Base-by-base conservation (phyloP, 2,113 vertebrate species). In the Chitala chitala region DNA sequence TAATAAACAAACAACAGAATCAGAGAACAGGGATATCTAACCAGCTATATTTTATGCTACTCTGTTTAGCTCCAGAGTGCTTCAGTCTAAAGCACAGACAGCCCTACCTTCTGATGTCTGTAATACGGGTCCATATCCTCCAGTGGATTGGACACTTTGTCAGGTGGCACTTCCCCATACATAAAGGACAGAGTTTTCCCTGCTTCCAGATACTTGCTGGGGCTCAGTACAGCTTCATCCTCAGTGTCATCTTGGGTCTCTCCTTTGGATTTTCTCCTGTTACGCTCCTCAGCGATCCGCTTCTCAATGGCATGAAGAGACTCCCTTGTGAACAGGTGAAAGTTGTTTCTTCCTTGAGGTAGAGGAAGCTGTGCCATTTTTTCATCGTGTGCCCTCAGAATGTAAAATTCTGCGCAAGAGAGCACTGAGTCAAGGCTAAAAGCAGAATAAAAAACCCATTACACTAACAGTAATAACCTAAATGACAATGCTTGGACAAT, bases 311-410 rank as follows among this genome's bases (percentile, higher is more conserved):
- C 93, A 87, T 92, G 92, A 85, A 99, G 91, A 75, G 96, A 99
- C 87, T 98, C 94, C 82, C 93, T 94, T 83, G 89, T 89, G 89
- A 98, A 98, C 87, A 89, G 94, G 82, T 83, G 90, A 93, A 99
- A 97, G 94, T 93, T 98, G 91, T 99, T 95, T 83, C 94, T 94
- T 94, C 95, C 95, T 91, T 95, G 94, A 80, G 96, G 96, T 96
- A 98, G 94, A 93, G 98, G 94, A 91, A 94, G 93, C 90, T 96
- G 95, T 87, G 94, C 95, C 97, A 99, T 99, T 91, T 99, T 99
- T 94, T 96, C 97, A 99, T 99, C 94, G 94, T 98, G 96, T 88
- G 94, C 89, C 89, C 92, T 93, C 92, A 95, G 91, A 87, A 63
- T 40, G 44, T n/a, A 48, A 63, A 20, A 3, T n/a, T 54, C 51